phyloP scores from a whole-genome alignment of 2,888 invertebrate species.

The Alentia gelatinosa region DNA sequence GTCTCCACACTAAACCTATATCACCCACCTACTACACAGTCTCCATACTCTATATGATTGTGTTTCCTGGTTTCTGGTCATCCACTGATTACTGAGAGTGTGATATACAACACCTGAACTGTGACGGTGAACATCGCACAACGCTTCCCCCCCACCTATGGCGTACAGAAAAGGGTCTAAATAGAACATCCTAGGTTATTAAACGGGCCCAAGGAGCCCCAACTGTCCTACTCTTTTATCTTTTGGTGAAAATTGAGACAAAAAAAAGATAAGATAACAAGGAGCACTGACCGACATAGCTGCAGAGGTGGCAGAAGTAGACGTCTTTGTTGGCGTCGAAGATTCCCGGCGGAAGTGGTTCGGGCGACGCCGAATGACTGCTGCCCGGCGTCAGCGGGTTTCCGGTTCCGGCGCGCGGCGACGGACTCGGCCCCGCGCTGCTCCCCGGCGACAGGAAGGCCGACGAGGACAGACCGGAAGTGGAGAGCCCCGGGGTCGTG shows the following conservation, averaged over 20 bases:
- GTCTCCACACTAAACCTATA: no score
- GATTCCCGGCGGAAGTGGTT: background rate
- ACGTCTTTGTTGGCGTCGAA: conserved; percentile 67
- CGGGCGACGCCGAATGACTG: background rate
- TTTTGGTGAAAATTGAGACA: background rate
- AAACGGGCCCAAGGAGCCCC: no score
- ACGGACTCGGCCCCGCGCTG: background rate
- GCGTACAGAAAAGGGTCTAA: no score
- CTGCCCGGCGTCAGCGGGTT: conserved; percentile 32
- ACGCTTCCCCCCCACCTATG: no score
- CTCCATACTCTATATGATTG: no score
- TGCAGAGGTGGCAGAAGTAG: conserved; percentile 83
- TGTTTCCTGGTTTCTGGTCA: no score
- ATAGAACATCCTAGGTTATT: no score
- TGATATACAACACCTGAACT: no score
- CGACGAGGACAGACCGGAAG: background rate
- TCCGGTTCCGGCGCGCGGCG: background rate
- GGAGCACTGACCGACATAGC: conserved; percentile 78
- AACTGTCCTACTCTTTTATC: no score
- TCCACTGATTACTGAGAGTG: no score
- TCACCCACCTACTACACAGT: no score
- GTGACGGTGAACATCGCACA: no score
- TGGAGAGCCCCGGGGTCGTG: background rate
- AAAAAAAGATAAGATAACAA: background rate
- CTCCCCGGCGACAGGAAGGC: conserved; percentile 12